These are phyloP conservation scores for Eulemur macaco DNA, from an alignment of 2,113 vertebrate genomes.

Conservation along the genomic window DNA sequence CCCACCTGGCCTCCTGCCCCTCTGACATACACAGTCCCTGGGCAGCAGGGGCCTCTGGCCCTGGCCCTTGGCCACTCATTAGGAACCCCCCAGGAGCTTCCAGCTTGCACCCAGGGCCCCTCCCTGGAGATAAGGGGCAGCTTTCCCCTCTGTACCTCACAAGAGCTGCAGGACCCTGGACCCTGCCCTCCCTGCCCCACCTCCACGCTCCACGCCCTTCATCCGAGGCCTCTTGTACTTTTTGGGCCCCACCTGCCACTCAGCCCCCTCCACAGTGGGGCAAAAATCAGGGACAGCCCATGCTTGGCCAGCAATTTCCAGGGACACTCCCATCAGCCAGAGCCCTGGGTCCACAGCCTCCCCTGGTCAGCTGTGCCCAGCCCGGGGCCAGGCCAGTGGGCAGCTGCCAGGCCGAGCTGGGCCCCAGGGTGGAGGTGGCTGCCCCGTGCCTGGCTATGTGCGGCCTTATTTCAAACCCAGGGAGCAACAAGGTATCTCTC, in stretches of 20 bases:
- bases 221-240: not conserved
- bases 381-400: not conserved
- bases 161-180: not conserved
- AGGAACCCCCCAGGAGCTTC: not conserved
- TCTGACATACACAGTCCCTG: too few relatives aligned
- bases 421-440: not conserved
- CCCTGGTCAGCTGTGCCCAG: not conserved
- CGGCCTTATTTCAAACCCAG: not conserved
- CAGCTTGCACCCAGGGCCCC: not conserved
- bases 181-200: not conserved
- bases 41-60: not conserved
- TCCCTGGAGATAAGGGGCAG: not conserved
- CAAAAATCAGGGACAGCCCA: not conserved
- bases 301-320: not conserved
- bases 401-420: not conserved
- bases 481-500: not conserved
- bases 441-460: not conserved
- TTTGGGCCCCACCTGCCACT: not conserved
- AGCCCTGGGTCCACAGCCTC: not conserved
- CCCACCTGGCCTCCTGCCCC: not conserved
- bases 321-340: not conserved
- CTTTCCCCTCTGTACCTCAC: not conserved
- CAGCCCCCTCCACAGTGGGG: not conserved
- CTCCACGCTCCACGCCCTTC: not conserved
- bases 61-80: not conserved